phyloP scores from a whole-genome alignment of 1,140 invertebrate genomes.

The Leptonema lineaticorne region DNA sequence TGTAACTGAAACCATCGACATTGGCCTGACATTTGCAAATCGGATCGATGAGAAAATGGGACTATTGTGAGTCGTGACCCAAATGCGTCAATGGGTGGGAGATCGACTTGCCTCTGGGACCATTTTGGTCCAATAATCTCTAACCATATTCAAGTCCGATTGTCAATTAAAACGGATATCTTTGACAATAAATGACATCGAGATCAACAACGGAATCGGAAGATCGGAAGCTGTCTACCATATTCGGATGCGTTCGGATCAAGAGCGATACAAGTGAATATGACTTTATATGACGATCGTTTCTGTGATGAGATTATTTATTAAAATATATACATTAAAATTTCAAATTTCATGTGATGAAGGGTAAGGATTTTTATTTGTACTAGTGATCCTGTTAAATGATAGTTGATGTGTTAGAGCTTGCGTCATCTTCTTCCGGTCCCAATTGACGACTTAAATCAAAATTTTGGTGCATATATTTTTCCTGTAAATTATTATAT shows the following conservation, averaged over 20 bases:
- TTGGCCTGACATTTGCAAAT: constrained; percentile 11
- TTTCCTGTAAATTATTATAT: too few species aligned
- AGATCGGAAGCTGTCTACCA: background rate
- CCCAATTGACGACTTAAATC: too few species aligned
- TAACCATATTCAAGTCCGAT: background rate
- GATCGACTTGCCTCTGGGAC: background rate
- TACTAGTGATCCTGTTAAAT: too few species aligned
- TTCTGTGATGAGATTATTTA: too few species aligned
- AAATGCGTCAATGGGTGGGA: constrained; percentile 19
- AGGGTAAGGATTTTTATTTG: too few species aligned
- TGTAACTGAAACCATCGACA: background rate
- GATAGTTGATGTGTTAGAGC: too few species aligned
- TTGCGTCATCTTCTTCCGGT: too few species aligned
- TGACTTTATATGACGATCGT: background rate
- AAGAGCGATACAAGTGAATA: background rate
- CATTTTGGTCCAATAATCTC: background rate
- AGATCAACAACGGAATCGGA: too few species aligned
- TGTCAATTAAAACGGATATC: constrained; percentile 1
- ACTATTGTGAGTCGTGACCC: background rate
- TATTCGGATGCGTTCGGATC: background rate
- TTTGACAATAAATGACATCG: background rate
- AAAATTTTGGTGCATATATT: too few species aligned
- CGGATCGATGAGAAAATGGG: background rate
- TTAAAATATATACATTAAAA: too few species aligned
- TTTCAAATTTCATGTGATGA: too few species aligned